Percentiles rank a stretch among this genome's conserved stretches.
Evolutionary conservation across 2,888 invertebrate species (phyloP).

Genomic region (Liodrosophila aerea): DNA sequence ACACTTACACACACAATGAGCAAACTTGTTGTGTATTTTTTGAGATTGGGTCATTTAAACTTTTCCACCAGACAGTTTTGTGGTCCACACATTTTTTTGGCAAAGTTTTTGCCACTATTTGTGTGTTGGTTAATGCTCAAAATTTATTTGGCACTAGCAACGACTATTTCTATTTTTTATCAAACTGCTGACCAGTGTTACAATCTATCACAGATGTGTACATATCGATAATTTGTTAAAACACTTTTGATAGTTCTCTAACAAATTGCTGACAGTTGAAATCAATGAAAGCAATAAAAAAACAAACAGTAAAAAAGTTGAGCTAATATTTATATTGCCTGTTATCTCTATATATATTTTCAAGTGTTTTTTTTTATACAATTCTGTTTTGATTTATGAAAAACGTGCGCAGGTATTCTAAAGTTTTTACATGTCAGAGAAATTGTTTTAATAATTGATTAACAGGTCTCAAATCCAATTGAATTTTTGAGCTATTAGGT

Average conservation of each 20-base stretch:
- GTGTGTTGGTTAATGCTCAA: constrained; percentile 11
- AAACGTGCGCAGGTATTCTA: too few species aligned
- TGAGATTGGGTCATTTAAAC: constrained; percentile 48
- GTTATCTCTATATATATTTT: too few species aligned
- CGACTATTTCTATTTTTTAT: not conserved
- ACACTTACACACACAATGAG: constrained; percentile 1
- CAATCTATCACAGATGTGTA: too few species aligned
- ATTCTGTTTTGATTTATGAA: too few species aligned
- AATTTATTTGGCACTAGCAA: constrained; percentile 13
- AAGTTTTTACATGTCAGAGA: too few species aligned
- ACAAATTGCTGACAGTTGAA: constrained; percentile 24
- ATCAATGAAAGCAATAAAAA: not conserved
- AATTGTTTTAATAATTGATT: too few species aligned
- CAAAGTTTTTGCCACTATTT: constrained; percentile 26
- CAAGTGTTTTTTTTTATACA: too few species aligned
- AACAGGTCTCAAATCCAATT: too few species aligned
- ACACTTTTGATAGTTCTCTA: not conserved
- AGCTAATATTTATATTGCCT: too few species aligned
- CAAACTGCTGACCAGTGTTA: too few species aligned
- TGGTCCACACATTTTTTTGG: constrained; percentile 35
- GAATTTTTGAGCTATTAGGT: too few species aligned
- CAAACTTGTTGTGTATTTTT: constrained; percentile 38
- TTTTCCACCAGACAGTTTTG: constrained; percentile 32
- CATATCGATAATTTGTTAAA: constrained; percentile 20
- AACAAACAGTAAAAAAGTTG: not conserved